Conservation (phyloP, 1,140 invertebrate genomes). For the Leptinotarsa defecta region DNA sequence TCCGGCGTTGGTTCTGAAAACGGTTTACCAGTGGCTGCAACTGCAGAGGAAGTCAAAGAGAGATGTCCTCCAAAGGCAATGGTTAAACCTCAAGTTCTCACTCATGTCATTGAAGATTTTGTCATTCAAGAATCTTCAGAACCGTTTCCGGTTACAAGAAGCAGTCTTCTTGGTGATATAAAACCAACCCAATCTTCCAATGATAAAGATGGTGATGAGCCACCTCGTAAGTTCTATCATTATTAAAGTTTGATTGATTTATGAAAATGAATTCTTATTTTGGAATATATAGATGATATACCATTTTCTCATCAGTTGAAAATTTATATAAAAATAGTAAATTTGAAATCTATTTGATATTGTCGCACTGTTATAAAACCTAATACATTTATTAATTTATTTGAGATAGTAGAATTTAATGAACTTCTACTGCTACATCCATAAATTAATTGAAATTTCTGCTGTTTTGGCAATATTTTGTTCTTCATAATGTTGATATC, state of each 20-base stretch:
- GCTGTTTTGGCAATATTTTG: too few species aligned
- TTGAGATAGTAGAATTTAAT: too few species aligned
- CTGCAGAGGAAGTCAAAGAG: slow-evolving; percentile 65
- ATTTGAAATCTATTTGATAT: too few species aligned
- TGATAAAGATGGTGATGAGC: slow-evolving; percentile 69
- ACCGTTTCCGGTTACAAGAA: slow-evolving; percentile 84
- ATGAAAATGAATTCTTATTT: too few species aligned
- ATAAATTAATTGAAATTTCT: too few species aligned
- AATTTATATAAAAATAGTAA: too few species aligned
- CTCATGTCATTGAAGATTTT: slow-evolving; percentile 96
- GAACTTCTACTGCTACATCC: too few species aligned
- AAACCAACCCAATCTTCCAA: slow-evolving; percentile 56
- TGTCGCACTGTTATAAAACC: too few species aligned
- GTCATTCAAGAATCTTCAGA: slow-evolving; percentile 92
- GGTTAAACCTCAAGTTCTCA: slow-evolving; percentile 94
- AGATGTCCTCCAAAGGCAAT: slow-evolving; percentile 79
- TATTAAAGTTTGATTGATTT: neutral
- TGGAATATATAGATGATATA: too few species aligned
- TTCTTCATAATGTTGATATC: too few species aligned
- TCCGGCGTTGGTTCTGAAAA: slow-evolving; percentile 50
- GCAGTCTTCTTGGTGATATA: slow-evolving; percentile 59
- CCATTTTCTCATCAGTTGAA: too few species aligned
- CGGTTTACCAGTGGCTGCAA: slow-evolving; percentile 50
- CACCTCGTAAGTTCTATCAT: slow-evolving; percentile 64
- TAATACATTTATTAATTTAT: too few species aligned